These are phyloP conservation scores for Rhopalosiphum padi DNA, from an alignment of 1,140 invertebrate genomes.

Conservation along the genomic window DNA sequence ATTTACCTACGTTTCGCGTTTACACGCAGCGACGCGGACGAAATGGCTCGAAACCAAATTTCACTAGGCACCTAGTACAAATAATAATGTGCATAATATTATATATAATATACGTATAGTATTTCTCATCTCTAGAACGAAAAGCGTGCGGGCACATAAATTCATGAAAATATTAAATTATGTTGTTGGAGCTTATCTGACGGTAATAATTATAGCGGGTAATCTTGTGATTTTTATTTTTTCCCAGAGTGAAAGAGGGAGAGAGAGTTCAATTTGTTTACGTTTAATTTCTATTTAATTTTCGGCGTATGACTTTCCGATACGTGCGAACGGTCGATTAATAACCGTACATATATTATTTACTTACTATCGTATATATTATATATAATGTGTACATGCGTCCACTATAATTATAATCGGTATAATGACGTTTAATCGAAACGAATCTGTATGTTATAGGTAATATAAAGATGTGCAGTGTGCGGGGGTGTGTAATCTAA, in stretches of 20 bases:
- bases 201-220: not conserved
- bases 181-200: not conserved
- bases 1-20: not conserved
- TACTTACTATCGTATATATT: not conserved
- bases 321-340: not conserved
- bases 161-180: not conserved
- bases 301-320: slow-evolving; percentile 29
- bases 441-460: not conserved
- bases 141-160: not conserved
- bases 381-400: not conserved
- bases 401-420: not conserved
- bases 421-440: slow-evolving; percentile 27
- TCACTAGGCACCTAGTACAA: not conserved
- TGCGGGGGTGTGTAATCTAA: not conserved
- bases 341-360: not conserved
- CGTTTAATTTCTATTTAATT: slow-evolving; percentile 29
- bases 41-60: slow-evolving; percentile 27
- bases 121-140: slow-evolving; percentile 8
- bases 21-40: not conserved
- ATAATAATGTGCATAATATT: not conserved
- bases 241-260: not conserved
- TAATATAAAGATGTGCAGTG: not conserved
- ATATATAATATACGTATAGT: not conserved
- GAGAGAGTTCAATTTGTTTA: not conserved
- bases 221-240: not conserved